Base-by-base conservation (phyloP, 1,140 invertebrate species). In the Drosophila equinoxialis region DNA sequence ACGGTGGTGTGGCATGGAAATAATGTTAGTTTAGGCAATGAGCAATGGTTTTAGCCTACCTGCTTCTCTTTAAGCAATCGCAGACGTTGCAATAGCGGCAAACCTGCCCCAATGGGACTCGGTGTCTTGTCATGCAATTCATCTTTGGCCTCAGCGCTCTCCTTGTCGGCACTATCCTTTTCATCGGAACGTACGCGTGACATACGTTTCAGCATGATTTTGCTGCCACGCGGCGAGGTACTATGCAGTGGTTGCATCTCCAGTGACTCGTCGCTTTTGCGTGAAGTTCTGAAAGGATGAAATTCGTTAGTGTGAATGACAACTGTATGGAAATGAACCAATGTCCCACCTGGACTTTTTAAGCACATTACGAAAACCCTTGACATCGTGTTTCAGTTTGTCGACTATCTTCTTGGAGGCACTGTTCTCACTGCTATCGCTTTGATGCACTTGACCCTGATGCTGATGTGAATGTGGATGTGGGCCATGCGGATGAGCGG, bases 1-100 rank as follows among this genome's bases (percentile, higher is more conserved):
- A 30, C 30, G 30, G 30, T 33, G 35, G 11, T 20, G 54, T 63
- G 54, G 62, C 37, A 35, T 35, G 59, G 57, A 48, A 37, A 42
- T 26, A 30, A 30, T 30, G 30, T 30, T 65, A 37, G 26, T 42
- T 68, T 65, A 66, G 45, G 30, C 30, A 54, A 63, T 55, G 61
- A 11, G 4, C 11, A 13, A 39, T 39, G 37, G 11, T 13, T 3
- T 26, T 30, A 94, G 42, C 94, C 93, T 55, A 97, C 96, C 91
- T 97, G 96, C 91, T 97, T 97, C 83, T 97, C 96, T 84, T 97
- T 97, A 0, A 98, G 93, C 7, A 97, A 91, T 79, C 96, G 95
- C 6, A 98, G 91, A 59, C 96, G 92, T 14, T 96, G 94, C 1
- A 98, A 92, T 4, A 98, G 91, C 0, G 97, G 97, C n/a, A 98